Evolutionary conservation across 2,888 invertebrate species (phyloP).

Genomic region (Ormyrus pomaceus): DNA sequence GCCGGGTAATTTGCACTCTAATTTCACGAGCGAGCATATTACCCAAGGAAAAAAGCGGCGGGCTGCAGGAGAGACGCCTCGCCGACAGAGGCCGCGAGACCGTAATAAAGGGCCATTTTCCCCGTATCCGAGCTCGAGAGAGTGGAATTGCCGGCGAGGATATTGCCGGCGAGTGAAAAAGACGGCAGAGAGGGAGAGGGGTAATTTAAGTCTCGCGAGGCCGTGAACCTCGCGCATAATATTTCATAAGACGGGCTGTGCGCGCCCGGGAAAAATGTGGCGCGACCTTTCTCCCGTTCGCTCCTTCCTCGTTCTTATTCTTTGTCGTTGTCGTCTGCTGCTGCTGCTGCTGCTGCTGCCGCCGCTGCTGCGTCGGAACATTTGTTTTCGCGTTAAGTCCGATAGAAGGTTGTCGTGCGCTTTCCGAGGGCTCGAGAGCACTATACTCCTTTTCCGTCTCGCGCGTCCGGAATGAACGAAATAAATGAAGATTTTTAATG

Average conservation of each 20-base stretch:
- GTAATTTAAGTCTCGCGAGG: slow-evolving; percentile 57
- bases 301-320: slow-evolving; percentile 20
- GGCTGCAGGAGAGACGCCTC: background rate
- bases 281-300: slow-evolving; percentile 9
- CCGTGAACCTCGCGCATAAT: slow-evolving; percentile 58
- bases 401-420: slow-evolving; percentile 60
- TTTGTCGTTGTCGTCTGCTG: background rate
- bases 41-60: background rate
- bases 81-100: background rate
- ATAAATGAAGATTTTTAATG: background rate
- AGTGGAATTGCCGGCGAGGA: slow-evolving; percentile 25
- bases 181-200: slow-evolving; percentile 2
- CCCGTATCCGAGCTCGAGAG: slow-evolving; percentile 1
- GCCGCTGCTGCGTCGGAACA: slow-evolving; percentile 53
- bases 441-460: background rate
- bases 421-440: slow-evolving; percentile 34
- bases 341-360: background rate
- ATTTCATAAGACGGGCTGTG: slow-evolving; percentile 50
- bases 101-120: slow-evolving; percentile 38
- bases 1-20: slow-evolving; percentile 20
- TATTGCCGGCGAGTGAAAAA: background rate
- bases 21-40: background rate
- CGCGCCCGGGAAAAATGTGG: slow-evolving; percentile 54
- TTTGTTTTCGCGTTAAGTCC: slow-evolving; percentile 61
- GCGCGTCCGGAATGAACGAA: background rate